phyloP scores from a whole-genome alignment of 2,888 invertebrate genomes.

The Phrixothrix hirtus region DNA sequence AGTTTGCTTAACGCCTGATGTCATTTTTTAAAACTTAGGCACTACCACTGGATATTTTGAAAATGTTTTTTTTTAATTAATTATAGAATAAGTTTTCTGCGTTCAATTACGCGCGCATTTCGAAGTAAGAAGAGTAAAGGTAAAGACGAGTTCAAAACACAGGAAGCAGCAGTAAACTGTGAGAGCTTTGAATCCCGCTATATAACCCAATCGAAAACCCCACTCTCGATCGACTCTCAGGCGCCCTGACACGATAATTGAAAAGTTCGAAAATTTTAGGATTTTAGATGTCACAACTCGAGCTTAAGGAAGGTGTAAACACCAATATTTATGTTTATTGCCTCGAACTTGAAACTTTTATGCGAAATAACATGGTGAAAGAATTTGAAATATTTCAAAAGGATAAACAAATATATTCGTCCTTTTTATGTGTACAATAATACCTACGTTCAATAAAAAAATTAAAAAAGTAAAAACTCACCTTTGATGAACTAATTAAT shows the following conservation, averaged over 20 bases:
- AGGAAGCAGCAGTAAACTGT: slow-evolving; percentile 27
- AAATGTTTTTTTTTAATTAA: slow-evolving; percentile 7
- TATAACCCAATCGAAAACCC: slow-evolving; percentile 36
- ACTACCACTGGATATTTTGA: slow-evolving; percentile 23
- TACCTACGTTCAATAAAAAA: too few species aligned
- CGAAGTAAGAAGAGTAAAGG: slow-evolving; percentile 16
- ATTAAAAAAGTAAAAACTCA: too few species aligned
- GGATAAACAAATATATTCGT: too few species aligned
- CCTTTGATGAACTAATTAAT: too few species aligned
- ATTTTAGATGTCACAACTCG: slow-evolving; percentile 18
- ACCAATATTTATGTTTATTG: too few species aligned
- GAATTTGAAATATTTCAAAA: too few species aligned
- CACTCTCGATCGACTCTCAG: slow-evolving; percentile 32
- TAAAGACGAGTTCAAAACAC: slow-evolving; percentile 23
- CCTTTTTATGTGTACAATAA: too few species aligned
- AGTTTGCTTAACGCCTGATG: slow-evolving; percentile 60
- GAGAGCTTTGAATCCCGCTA: slow-evolving; percentile 30
- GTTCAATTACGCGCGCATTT: slow-evolving; percentile 17
- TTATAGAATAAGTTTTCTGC: slow-evolving; percentile 8
- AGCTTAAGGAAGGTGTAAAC: too few species aligned
- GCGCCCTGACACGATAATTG: slow-evolving; percentile 28
- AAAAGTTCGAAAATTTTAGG: slow-evolving; percentile 31
- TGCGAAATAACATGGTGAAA: too few species aligned
- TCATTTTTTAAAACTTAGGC: slow-evolving; percentile 49
- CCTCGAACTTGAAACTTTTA: too few species aligned